phyloP scores from a whole-genome alignment of 2,797 vertebrate genomes.

The Apodemus agrarius region DNA sequence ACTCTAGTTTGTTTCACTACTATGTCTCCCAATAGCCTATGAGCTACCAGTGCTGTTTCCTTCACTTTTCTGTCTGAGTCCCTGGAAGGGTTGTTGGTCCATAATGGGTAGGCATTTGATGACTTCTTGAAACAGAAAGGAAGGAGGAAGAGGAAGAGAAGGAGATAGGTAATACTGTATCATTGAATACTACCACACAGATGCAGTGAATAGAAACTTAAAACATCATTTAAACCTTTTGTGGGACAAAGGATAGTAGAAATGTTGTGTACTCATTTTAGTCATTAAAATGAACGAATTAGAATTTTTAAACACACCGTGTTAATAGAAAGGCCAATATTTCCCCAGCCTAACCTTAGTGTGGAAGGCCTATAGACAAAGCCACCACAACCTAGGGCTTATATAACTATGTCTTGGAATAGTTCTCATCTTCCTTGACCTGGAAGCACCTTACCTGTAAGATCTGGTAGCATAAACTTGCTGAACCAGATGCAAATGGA shows the following conservation, averaged over 20 bases:
- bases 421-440: conserved; percentile 3
- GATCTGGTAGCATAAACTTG: conserved; percentile 72
- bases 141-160: background rate
- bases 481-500: conserved; percentile 83
- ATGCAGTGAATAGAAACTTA: background rate
- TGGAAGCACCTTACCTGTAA: conserved; percentile 76
- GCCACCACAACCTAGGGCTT: background rate
- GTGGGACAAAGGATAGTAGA: background rate
- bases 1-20: background rate
- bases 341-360: background rate
- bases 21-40: background rate
- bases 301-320: background rate
- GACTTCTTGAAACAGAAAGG: background rate
- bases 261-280: background rate
- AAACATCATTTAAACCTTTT: too few species aligned
- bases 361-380: conserved; percentile 6
- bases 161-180: background rate
- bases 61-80: background rate
- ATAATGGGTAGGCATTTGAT: background rate
- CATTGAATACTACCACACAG: background rate
- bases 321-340: conserved; percentile 20
- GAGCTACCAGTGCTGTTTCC: background rate
- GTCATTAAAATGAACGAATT: background rate
- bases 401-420: conserved; percentile 54
- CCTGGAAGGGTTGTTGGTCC: background rate